Conservation (phyloP, 2,888 invertebrate species). For the Cantharis lateralis region DNA sequence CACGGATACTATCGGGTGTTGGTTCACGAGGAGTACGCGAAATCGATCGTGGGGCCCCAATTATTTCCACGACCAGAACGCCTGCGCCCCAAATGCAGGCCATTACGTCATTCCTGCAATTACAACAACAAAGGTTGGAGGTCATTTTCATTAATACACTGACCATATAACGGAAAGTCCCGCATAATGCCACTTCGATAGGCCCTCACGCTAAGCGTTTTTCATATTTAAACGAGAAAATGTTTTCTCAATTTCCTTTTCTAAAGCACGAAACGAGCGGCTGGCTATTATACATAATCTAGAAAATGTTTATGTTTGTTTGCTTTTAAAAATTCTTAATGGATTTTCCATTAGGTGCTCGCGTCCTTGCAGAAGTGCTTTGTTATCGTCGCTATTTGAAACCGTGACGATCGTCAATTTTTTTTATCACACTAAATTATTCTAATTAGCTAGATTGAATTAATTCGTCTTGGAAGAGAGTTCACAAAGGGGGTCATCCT, state of each 20-base stretch:
- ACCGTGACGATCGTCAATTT: background rate
- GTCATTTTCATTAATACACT: slow-evolving; percentile 26
- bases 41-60: slow-evolving; percentile 42
- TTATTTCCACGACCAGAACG: slow-evolving; percentile 36
- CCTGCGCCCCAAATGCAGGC: slow-evolving; percentile 39
- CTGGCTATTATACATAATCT: too few relatives aligned
- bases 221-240: background rate
- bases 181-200: background rate
- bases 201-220: background rate
- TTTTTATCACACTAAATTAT: background rate
- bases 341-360: background rate
- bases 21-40: slow-evolving; percentile 30
- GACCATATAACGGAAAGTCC: background rate
- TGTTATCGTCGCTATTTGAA: background rate
- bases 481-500: background rate
- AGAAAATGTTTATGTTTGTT: background rate
- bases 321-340: background rate
- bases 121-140: slow-evolving; percentile 42
- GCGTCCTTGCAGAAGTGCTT: background rate
- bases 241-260: background rate
- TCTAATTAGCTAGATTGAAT: background rate
- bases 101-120: slow-evolving; percentile 44
- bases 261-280: background rate
- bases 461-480: background rate
- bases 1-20: slow-evolving; percentile 47